These are phyloP conservation scores for Nomada ferruginata DNA, from an alignment of 2,888 invertebrate genomes.

Conservation along the genomic window DNA sequence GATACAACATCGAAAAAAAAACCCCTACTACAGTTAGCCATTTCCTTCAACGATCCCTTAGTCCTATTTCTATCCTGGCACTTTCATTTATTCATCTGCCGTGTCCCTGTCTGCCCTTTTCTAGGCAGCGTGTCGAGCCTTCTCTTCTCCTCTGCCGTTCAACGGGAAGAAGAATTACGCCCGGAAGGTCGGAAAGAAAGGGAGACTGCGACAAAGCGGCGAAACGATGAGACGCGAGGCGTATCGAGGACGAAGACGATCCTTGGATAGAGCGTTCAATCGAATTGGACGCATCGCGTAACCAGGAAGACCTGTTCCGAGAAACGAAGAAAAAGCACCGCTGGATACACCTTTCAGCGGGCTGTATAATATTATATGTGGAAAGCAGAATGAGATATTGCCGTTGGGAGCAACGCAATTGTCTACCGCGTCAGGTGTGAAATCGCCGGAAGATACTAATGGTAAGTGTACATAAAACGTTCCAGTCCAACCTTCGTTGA, in stretches of 20 bases:
- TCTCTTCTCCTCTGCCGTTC: not conserved
- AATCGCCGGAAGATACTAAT: conserved; percentile 7
- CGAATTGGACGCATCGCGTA: not conserved
- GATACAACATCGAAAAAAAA: not conserved
- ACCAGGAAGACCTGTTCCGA: not conserved
- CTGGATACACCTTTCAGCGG: no score
- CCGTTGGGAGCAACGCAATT: not conserved
- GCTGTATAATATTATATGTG: no score
- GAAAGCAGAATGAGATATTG: no score
- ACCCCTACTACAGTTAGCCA: not conserved
- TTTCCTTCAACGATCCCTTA: not conserved
- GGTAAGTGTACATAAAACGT: not conserved
- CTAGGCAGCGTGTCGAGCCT: not conserved
- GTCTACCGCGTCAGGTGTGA: not conserved
- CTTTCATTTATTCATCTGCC: no score
- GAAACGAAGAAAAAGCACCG: not conserved
- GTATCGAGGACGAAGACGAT: not conserved
- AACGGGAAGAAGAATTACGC: conserved; percentile 8
- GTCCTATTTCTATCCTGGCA: not conserved
- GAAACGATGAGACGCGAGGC: conserved; percentile 28
- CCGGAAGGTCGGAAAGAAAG: conserved; percentile 18
- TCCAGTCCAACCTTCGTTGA: not conserved
- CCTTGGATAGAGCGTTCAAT: not conserved
- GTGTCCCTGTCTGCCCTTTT: no score
- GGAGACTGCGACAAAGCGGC: conserved; percentile 34